These are phyloP conservation scores for Vireo griseus DNA, from an alignment of 2,797 vertebrate genomes.

Conservation along the genomic window DNA sequence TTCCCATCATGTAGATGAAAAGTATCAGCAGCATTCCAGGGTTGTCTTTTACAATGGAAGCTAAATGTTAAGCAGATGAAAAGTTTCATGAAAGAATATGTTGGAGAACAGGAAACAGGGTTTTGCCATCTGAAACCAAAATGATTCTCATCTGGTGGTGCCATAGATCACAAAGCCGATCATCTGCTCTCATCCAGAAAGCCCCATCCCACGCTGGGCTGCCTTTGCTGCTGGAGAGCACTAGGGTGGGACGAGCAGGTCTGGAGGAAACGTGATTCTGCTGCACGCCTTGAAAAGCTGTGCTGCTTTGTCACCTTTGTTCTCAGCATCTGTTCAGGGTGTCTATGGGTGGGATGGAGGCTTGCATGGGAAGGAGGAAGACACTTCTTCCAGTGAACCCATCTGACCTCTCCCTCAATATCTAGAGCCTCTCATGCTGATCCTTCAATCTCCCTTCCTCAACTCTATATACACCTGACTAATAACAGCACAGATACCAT, in stretches of 20 bases:
- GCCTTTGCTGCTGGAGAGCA: background rate
- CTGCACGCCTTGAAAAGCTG: background rate
- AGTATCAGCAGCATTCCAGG: background rate
- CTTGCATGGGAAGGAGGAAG: background rate
- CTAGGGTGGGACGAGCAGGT: background rate
- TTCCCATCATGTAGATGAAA: background rate
- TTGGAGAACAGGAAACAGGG: background rate
- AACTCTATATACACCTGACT: background rate
- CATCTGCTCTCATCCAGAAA: background rate
- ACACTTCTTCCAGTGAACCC: background rate
- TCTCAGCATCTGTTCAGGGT: background rate
- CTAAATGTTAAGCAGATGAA: conserved; percentile 22
- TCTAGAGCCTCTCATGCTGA: background rate
- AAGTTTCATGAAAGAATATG: background rate
- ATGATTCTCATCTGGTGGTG: background rate
- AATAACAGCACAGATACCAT: conserved; percentile 47
- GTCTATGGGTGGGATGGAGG: background rate
- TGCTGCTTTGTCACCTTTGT: background rate
- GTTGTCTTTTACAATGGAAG: background rate
- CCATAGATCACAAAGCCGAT: background rate
- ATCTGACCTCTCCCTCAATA: background rate
- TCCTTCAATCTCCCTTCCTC: background rate
- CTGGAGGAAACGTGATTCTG: background rate
- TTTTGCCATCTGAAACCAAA: background rate
- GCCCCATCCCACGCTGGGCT: background rate